Evolutionary conservation across 2,113 vertebrate genomes (phyloP).

Genomic region (Mastomys coucha): DNA sequence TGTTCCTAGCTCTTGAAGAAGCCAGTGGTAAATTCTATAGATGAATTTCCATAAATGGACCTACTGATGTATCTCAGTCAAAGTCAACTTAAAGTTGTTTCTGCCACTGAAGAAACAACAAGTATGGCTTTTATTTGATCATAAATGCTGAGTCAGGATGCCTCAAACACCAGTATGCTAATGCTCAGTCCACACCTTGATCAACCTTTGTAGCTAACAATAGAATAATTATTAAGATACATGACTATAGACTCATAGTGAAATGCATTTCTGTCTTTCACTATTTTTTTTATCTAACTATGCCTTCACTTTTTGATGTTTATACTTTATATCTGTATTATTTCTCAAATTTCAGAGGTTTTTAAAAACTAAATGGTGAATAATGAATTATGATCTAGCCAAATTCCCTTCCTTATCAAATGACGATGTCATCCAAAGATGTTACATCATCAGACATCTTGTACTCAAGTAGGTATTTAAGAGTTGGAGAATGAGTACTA

Average conservation of each 20-base stretch:
- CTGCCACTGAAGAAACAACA: background rate
- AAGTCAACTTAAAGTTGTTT: background rate
- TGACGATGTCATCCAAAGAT: background rate
- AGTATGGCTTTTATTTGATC: constrained; percentile 16
- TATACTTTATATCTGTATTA: background rate
- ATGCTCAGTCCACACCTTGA: background rate
- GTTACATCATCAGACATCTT: background rate
- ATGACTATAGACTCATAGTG: background rate
- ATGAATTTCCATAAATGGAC: background rate
- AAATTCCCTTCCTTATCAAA: background rate
- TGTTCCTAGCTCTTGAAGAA: background rate
- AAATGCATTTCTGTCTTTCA: background rate
- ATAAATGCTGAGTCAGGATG: background rate
- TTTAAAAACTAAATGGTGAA: background rate
- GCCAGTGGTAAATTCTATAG: background rate
- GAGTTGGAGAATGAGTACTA: background rate
- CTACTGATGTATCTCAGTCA: background rate
- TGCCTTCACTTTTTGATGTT: background rate
- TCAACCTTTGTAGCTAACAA: background rate
- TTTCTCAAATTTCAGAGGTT: background rate
- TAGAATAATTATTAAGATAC: background rate
- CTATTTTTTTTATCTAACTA: background rate
- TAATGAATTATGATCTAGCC: background rate
- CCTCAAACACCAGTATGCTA: background rate
- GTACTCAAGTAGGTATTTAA: background rate